Conservation (phyloP, 1,140 invertebrate species). For the Neelides sp. region DNA sequence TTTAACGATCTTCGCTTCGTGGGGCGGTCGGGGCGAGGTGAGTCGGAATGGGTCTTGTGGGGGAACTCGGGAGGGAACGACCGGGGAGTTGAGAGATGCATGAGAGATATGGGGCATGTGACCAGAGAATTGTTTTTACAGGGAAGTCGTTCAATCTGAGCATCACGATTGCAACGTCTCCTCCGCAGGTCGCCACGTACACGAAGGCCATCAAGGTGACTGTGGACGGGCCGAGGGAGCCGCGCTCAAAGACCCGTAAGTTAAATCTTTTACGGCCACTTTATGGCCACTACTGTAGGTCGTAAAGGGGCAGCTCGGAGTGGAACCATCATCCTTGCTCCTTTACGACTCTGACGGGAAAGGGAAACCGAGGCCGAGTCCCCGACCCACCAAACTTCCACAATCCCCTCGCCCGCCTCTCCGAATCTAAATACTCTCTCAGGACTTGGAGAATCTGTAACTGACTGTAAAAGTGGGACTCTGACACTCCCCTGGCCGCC, state of each 20-base stretch:
- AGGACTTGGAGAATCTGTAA: too few relatives aligned
- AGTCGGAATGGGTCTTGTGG: conserved; percentile 36
- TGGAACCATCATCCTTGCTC: too few relatives aligned
- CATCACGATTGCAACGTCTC: conserved; percentile 45
- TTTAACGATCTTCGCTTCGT: conserved; percentile 95
- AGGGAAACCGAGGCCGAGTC: neutral
- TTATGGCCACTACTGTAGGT: too few relatives aligned
- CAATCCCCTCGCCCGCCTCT: conserved; percentile 7
- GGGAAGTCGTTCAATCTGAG: conserved; percentile 53
- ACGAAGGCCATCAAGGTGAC: conserved; percentile 60
- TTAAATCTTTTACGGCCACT: conserved; percentile 33
- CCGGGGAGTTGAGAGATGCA: neutral
- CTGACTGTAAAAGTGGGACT: too few relatives aligned
- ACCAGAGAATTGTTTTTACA: conserved; percentile 30
- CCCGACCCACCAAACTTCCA: neutral
- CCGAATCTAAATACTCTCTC: too few relatives aligned
- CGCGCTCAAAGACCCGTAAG: conserved; percentile 93
- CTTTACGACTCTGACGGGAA: too few relatives aligned
- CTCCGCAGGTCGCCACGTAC: conserved; percentile 47
- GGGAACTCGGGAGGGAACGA: neutral
- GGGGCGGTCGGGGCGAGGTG: conserved; percentile 83
- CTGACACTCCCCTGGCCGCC: too few relatives aligned
- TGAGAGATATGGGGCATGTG: neutral
- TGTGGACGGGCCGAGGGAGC: conserved; percentile 93
- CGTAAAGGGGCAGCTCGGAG: too few relatives aligned